Conservation (phyloP, 2,888 invertebrate genomes). For the Luperina testacea region DNA sequence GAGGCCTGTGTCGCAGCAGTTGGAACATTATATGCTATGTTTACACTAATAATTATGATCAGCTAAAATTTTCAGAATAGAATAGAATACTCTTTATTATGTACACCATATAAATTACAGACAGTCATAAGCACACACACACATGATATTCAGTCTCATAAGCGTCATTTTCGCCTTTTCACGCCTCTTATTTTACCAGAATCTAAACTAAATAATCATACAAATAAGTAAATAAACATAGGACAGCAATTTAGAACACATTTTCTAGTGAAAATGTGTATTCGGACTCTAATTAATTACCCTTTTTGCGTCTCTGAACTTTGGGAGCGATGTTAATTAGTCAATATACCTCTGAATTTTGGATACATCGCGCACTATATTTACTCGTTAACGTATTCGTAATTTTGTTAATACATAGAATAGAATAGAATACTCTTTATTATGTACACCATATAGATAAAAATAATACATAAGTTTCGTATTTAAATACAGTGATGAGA, state of each 20-base stretch:
- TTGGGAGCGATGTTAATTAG: slow-evolving; percentile 48
- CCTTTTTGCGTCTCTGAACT: slow-evolving; percentile 42
- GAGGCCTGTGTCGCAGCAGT: neutral
- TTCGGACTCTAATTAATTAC: slow-evolving; percentile 51
- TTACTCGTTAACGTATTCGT: slow-evolving; percentile 6
- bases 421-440: too few relatives aligned
- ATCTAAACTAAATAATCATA: slow-evolving; percentile 6
- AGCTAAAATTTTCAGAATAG: too few relatives aligned
- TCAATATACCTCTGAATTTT: slow-evolving; percentile 27
- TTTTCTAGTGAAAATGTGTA: slow-evolving; percentile 8
- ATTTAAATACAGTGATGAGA: too few relatives aligned
- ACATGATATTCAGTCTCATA: neutral
- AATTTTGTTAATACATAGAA: slow-evolving; percentile 6
- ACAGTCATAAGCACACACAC: too few relatives aligned
- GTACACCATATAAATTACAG: too few relatives aligned
- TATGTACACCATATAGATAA: too few relatives aligned
- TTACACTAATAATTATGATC: too few relatives aligned
- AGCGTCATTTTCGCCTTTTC: neutral
- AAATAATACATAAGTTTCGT: too few relatives aligned
- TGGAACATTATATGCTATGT: too few relatives aligned
- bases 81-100: too few relatives aligned
- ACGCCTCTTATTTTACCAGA: neutral
- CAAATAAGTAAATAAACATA: slow-evolving; percentile 29
- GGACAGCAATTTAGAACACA: slow-evolving; percentile 26
- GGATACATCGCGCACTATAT: slow-evolving; percentile 19